Base-by-base conservation (phyloP, 2,888 invertebrate genomes). In the Drosophila fulvimacula region DNA sequence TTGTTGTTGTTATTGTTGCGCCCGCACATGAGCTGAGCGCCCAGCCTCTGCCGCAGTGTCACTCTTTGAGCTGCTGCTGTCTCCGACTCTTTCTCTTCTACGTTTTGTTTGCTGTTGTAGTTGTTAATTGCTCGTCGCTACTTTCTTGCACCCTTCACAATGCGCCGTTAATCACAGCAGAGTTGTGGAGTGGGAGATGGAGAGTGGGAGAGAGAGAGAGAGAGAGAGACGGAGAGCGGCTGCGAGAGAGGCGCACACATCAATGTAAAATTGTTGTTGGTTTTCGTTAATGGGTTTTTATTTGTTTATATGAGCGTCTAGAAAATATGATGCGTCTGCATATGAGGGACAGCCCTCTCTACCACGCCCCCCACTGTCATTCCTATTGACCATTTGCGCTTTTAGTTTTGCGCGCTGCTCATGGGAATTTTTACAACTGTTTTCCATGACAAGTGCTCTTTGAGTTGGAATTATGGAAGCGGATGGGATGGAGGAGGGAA, bases 41-140 rank as follows among this genome's bases (percentile, higher is more conserved):
- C 27, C 15, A 46, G 42, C 42, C 52, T 51, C 62, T 17, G 62
- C 27, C 32, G 42, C 38, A 1, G 21, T 49, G 41, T n/a, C 34
- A 51, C 36, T 51, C 63, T 61, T 38, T 56, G n/a, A n/a, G 57
- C 30, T 27, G 63, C 36, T 51, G 64, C 36, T 51, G 64, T 63
- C 44, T 38, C 49, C 27, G 15, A 30, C 58, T 36, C 38, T 15
- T 30, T 51, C 24, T 39, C 56, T 42, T 53, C 9, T 44, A 53
- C 53, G 49, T 41, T 75, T 65, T 84, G 79, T 79, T 84, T 84
- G 81, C 57, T 66, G 69, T 67, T 88, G 86, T 82, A 82, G 86
- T 86, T 86, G 85, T 88, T 88, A 86, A 85, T 85, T 88, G 85
- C 83, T 88, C 66, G 74, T 78, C 76, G 84, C 85, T 86, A 86